Percentiles rank a stretch among this genome's conserved stretches.
phyloP scores from a whole-genome alignment of 2,888 invertebrate species.

The Pharmacophagus antenor region DNA sequence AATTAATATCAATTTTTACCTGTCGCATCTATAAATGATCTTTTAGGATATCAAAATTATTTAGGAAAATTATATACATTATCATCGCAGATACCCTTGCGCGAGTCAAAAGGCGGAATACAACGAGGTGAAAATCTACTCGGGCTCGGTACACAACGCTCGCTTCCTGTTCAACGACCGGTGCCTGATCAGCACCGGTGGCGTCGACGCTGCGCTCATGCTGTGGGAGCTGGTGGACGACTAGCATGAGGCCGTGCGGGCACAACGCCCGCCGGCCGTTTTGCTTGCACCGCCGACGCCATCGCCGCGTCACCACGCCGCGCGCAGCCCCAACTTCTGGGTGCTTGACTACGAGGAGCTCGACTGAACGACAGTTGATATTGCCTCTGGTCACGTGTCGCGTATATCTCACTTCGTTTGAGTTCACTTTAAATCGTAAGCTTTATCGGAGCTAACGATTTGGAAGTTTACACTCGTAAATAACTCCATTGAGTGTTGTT shows the following conservation, averaged over 20 bases:
- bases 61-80: neutral
- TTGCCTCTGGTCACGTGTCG: neutral
- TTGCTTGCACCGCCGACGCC: slow-evolving; percentile 68
- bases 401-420: neutral
- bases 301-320: slow-evolving; percentile 50
- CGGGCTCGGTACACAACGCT: slow-evolving; percentile 88
- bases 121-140: slow-evolving; percentile 93
- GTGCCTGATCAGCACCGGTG: slow-evolving; percentile 91
- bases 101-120: slow-evolving; percentile 92
- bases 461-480: neutral
- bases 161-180: slow-evolving; percentile 93
- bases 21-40: too few species aligned
- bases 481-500: slow-evolving; percentile 25
- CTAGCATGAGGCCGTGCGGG: slow-evolving; percentile 76
- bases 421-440: neutral
- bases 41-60: neutral
- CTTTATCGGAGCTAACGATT: neutral
- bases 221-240: slow-evolving; percentile 93
- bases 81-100: slow-evolving; percentile 86
- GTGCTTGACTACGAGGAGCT: slow-evolving; percentile 68
- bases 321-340: slow-evolving; percentile 50
- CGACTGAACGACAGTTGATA: slow-evolving; percentile 59
- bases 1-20: too few species aligned
- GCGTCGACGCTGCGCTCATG: slow-evolving; percentile 93
- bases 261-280: slow-evolving; percentile 59